Base-by-base conservation (phyloP, 2,797 vertebrate species). In the Leptatherina wallacei region DNA sequence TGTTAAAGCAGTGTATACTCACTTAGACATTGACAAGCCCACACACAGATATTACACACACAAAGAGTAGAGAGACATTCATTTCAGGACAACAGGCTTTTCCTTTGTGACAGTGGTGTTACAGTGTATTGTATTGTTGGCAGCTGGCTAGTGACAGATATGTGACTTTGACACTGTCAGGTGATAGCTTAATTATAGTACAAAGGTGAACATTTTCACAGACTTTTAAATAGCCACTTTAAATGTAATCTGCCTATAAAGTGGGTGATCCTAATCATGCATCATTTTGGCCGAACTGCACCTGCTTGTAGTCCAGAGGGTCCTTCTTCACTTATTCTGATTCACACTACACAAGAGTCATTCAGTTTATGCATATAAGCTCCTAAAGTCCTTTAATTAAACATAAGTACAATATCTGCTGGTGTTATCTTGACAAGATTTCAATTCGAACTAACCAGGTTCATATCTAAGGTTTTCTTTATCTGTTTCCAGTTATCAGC, bases 41-140 rank as follows among this genome's bases (percentile, higher is more conserved):
- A 90, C 91, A 93, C 92, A 81, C 84, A 89, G 77, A 86, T 54
- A 29, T 69, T 60, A 77, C 49, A 82, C 72, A 73, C 40, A 71
- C 63, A 84, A 54, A 11, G 0, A 81, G 42, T n/a, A 69, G 36
- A 69, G 36, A 57, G 44, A 62, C 69, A 73, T 64, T 80, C 47
- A 42, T 65, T 64, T 74, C 24, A 67, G 24, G 76, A 69, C 40
- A 76, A 66, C 32, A 40, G 36, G 49, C 52, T 77, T 78, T 69
- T 32, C 61, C 65, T 69, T 4, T 57, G 54, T 24, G 42, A 71
- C 61, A 58, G 3, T 52, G n/a, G 16, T 58, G 32, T 49, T 27
- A 11, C 33, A 35, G 8, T 35, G 33, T 0, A 27, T 40, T 33
- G 47, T 69, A 42, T 80, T 80, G 76, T 71, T 77, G 58, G 58